Percentiles rank a stretch among this genome's conserved stretches.
Conservation (phyloP, 2,113 vertebrate genomes). For the Mesembrinibis cayennensis region DNA sequence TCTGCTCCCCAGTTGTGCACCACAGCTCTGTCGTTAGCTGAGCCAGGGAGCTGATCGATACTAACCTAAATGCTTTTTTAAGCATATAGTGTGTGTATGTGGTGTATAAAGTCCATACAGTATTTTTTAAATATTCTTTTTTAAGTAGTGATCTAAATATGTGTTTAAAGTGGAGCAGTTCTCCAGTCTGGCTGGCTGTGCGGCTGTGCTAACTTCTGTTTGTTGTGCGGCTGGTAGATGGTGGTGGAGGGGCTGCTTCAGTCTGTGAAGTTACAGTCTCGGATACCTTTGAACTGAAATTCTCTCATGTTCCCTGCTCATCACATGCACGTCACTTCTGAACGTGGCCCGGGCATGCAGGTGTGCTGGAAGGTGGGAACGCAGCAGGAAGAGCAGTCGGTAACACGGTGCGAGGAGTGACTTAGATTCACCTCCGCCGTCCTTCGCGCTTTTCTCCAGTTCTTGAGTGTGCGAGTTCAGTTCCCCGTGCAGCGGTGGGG, state of each 20-base stretch:
- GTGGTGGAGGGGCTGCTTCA: background rate
- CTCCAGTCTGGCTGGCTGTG: background rate
- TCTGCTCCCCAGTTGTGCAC: background rate
- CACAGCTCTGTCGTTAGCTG: background rate
- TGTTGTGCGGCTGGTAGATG: background rate
- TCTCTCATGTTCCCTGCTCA: background rate
- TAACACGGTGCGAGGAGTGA: background rate
- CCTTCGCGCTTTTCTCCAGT: background rate
- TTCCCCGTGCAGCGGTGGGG: background rate
- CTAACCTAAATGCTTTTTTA: background rate
- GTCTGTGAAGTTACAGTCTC: background rate
- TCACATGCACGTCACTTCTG: background rate
- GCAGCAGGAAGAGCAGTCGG: background rate
- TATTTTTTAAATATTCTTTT: background rate
- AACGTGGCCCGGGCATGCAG: background rate
- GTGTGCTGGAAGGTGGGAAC: background rate
- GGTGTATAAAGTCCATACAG: accelerated
- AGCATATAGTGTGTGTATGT: background rate
- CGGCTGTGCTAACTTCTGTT: background rate
- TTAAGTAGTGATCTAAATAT: background rate
- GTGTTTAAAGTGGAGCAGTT: background rate
- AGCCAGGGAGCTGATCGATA: background rate
- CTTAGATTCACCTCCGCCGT: background rate
- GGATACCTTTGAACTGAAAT: background rate
- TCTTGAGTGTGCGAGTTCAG: background rate